Conservation (phyloP, 92 coral and sea anemone genomes). For the Parazoanthus swiftii region DNA sequence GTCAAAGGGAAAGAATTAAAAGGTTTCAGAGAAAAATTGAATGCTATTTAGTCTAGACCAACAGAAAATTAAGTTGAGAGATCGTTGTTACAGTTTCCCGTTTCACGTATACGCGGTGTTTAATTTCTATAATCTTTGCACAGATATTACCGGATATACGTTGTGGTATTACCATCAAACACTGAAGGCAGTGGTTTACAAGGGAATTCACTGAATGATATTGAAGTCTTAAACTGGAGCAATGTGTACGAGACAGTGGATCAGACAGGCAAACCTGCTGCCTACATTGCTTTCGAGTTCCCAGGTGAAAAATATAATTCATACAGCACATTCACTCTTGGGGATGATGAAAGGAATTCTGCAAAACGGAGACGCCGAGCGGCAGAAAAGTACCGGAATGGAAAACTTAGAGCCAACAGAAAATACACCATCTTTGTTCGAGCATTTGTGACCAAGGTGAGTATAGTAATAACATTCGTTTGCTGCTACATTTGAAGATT, state of each 20-base stretch:
- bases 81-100: too few species aligned
- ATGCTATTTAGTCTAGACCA: too few species aligned
- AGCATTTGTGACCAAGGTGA: too few species aligned
- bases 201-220: background rate
- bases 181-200: background rate
- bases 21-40: too few species aligned
- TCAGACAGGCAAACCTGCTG: conserved; percentile 26
- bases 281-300: conserved; percentile 66
- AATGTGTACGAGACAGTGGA: conserved; percentile 49
- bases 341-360: conserved; percentile 39
- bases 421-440: conserved; percentile 51
- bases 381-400: conserved; percentile 44
- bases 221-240: background rate
- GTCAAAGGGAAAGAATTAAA: too few species aligned
- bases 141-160: conserved; percentile 41
- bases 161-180: background rate
- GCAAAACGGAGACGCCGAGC: conserved; percentile 36
- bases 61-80: too few species aligned
- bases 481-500: too few species aligned
- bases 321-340: conserved; percentile 55
- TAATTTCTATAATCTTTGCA: conserved; percentile 25
- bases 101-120: too few species aligned
- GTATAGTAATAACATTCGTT: too few species aligned
- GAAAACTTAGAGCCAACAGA: conserved; percentile 53
- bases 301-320: conserved; percentile 38